Evolutionary conservation across 2,113 vertebrate species (phyloP).

Genomic region (Pseudopipra pipra): DNA sequence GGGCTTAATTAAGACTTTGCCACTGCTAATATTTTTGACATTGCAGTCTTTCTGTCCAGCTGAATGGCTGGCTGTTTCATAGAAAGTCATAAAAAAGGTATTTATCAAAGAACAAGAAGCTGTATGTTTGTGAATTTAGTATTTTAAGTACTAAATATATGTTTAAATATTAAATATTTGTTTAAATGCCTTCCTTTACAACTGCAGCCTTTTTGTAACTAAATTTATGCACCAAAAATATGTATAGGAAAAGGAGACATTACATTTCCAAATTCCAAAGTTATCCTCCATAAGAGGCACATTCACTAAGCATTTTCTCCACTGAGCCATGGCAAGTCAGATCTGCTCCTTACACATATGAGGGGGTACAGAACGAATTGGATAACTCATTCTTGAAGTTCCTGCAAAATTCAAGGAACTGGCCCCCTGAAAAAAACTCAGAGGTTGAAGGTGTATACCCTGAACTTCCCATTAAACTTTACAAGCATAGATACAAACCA

Average conservation of each 20-base stretch:
- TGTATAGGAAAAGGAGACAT: background rate
- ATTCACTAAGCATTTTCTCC: background rate
- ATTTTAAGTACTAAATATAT: background rate
- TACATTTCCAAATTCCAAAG: background rate
- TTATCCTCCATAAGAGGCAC: background rate
- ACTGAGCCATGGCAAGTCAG: background rate
- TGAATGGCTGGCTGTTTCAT: background rate
- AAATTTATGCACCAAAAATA: background rate
- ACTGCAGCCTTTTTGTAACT: background rate
- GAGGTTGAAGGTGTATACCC: background rate
- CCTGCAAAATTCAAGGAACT: background rate
- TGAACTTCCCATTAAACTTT: background rate
- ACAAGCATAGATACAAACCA: background rate
- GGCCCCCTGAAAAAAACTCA: background rate
- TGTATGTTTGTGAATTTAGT: background rate
- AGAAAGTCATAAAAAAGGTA: background rate
- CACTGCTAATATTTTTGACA: background rate
- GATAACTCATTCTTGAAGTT: background rate
- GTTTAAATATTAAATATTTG: background rate
- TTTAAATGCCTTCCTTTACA: background rate
- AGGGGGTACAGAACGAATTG: fast-evolving
- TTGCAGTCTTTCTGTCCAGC: background rate
- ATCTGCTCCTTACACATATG: background rate
- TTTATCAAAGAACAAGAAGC: background rate
- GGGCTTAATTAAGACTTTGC: background rate